Percentiles rank a stretch among this genome's conserved stretches.
Conservation (phyloP, 2,113 vertebrate genomes). For the Tiliqua scincoides region DNA sequence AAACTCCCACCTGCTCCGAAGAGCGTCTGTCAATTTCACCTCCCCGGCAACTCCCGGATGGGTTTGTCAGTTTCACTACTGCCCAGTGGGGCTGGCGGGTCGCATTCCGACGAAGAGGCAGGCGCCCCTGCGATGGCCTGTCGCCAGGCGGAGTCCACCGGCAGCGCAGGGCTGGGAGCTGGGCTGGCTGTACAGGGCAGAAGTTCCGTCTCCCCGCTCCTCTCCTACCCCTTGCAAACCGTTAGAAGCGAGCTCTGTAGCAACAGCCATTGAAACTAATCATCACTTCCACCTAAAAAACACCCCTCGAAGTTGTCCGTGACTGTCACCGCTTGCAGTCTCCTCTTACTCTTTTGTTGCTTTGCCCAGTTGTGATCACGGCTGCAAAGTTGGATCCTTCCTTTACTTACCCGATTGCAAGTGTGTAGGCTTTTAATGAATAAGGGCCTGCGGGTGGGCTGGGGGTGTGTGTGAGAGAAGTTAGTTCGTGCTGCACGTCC, state of each 20-base stretch:
- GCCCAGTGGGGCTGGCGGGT: too few relatives aligned
- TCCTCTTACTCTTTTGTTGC: background rate
- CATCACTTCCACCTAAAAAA: slow-evolving; percentile 39
- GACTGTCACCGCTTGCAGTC: background rate
- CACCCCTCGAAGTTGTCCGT: background rate
- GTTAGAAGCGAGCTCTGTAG: slow-evolving; percentile 31
- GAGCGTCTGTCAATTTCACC: background rate
- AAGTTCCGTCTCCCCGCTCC: background rate
- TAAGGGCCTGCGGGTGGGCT: slow-evolving; percentile 58
- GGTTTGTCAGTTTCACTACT: background rate
- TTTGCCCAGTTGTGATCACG: background rate
- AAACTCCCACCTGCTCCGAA: background rate
- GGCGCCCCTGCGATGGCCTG: background rate
- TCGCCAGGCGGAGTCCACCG: background rate
- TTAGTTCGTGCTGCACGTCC: slow-evolving; percentile 63
- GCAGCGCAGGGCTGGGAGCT: background rate
- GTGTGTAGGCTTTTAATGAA: slow-evolving; percentile 72
- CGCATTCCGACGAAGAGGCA: too few relatives aligned
- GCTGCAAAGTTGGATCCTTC: slow-evolving; percentile 18
- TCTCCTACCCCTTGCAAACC: background rate
- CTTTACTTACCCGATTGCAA: slow-evolving; percentile 49
- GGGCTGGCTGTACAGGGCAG: background rate
- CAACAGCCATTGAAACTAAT: slow-evolving; percentile 44
- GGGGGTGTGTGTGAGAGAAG: slow-evolving; percentile 60
- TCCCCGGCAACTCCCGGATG: background rate